Evolutionary conservation across 1,140 invertebrate species (phyloP).

Genomic region (Lineus longissimus): DNA sequence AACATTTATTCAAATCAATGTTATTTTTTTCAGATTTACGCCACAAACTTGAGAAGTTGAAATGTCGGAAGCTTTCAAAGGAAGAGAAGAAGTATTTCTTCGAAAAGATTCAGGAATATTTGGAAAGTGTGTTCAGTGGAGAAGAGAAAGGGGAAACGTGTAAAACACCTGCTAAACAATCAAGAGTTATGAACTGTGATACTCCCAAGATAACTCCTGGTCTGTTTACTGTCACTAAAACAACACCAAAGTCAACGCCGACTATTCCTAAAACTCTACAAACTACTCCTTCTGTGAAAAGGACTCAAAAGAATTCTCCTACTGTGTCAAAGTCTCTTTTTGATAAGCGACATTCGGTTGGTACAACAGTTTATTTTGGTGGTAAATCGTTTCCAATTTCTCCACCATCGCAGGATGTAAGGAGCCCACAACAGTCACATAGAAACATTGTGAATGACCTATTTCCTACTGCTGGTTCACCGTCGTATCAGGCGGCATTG

Average conservation of each 20-base stretch:
- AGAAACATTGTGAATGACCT: too few species aligned
- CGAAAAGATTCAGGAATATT: not conserved
- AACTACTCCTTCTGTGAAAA: not conserved
- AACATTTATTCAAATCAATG: not conserved
- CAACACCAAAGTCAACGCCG: not conserved
- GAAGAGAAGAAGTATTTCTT: conserved; percentile 9
- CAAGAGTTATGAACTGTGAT: too few species aligned
- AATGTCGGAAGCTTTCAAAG: conserved; percentile 4
- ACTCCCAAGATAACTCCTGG: not conserved
- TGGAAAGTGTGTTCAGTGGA: not conserved
- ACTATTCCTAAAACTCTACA: not conserved
- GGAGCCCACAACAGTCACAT: too few species aligned
- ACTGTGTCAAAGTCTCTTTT: too few species aligned
- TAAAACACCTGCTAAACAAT: not conserved
- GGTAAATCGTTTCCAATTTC: too few species aligned
- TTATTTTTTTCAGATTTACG: conserved; percentile 1
- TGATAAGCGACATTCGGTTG: too few species aligned
- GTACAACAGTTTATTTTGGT: too few species aligned
- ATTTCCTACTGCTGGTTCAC: too few species aligned
- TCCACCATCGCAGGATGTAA: too few species aligned
- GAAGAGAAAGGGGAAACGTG: not conserved
- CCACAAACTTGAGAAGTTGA: conserved; percentile 2
- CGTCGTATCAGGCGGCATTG: too few species aligned
- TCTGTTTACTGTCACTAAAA: not conserved
- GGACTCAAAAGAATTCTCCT: not conserved